Conservation (phyloP, 2,113 vertebrate species). For the Cebidichthys violaceus region DNA sequence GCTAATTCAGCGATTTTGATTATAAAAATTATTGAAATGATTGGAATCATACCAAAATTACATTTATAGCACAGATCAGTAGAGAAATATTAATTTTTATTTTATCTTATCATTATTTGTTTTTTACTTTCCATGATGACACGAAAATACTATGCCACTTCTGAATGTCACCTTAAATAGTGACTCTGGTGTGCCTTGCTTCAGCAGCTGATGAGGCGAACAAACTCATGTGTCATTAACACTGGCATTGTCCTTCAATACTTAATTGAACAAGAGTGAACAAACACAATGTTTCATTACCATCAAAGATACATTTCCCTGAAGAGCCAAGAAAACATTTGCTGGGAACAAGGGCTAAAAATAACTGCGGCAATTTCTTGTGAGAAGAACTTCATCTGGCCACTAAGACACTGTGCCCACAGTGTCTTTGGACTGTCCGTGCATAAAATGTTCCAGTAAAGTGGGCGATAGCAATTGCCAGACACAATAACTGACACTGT, state of each 20-base stretch:
- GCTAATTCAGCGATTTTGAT: too few relatives aligned
- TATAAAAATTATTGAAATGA: too few relatives aligned
- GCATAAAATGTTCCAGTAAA: constrained; percentile 53
- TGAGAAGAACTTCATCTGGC: constrained; percentile 46
- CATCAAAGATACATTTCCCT: constrained; percentile 30
- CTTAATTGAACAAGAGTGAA: constrained; percentile 48
- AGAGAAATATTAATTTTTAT: too few relatives aligned
- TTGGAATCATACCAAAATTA: too few relatives aligned
- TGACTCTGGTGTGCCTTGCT: constrained; percentile 27
- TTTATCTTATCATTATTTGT: too few relatives aligned
- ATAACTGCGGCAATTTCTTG: constrained; percentile 30
- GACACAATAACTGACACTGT: constrained; percentile 29
- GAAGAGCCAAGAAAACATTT: constrained; percentile 23
- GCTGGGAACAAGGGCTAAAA: constrained; percentile 38
- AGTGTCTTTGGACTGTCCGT: constrained; percentile 34
- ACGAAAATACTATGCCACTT: constrained; percentile 38
- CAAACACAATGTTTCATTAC: constrained; percentile 52
- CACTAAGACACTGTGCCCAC: constrained; percentile 33
- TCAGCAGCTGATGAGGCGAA: constrained; percentile 40
- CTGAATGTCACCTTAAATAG: constrained; percentile 51
- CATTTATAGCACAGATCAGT: too few relatives aligned
- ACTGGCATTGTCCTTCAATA: constrained; percentile 36
- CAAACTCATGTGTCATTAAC: constrained; percentile 30
- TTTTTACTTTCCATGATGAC: too few relatives aligned
- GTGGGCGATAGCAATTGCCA: constrained; percentile 57